A percentile compares a stretch with the other conserved stretches of the same genome.
Evolutionary conservation across 2,888 invertebrate genomes (phyloP).

Genomic region (Elysia crispata): DNA sequence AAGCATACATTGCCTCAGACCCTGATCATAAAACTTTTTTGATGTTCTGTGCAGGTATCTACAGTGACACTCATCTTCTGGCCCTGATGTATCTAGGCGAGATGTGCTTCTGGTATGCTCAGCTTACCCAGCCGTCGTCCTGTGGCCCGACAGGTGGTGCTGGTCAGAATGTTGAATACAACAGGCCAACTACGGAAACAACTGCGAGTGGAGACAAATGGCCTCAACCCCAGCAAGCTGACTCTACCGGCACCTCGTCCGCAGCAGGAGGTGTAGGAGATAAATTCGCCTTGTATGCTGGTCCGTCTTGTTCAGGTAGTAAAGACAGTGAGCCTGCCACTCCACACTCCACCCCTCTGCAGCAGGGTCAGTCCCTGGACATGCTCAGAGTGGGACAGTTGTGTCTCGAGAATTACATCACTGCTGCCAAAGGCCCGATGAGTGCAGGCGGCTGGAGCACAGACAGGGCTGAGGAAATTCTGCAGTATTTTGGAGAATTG

Average conservation of each 20-base stretch:
- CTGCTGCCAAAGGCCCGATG: conserved; percentile 45
- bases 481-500: conserved; percentile 39
- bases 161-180: not conserved
- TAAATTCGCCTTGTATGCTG: too few relatives aligned
- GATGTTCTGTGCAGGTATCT: conserved; percentile 62
- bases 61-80: conserved; percentile 72
- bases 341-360: too few relatives aligned
- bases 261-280: too few relatives aligned
- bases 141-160: not conserved
- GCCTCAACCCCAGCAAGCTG: not conserved
- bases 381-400: conserved; percentile 31
- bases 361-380: not conserved
- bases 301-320: too few relatives aligned
- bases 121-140: not conserved
- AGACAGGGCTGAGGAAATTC: conserved; percentile 47
- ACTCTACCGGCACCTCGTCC: not conserved
- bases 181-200: not conserved
- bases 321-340: too few relatives aligned
- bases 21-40: too few relatives aligned
- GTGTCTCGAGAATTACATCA: conserved; percentile 45
- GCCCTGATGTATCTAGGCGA: conserved; percentile 75
- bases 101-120: conserved; percentile 71
- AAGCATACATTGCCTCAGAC: too few relatives aligned
- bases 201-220: not conserved
- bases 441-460: conserved; percentile 48